Conservation (phyloP, 2,113 vertebrate species). For the Etheostoma spectabile region DNA sequence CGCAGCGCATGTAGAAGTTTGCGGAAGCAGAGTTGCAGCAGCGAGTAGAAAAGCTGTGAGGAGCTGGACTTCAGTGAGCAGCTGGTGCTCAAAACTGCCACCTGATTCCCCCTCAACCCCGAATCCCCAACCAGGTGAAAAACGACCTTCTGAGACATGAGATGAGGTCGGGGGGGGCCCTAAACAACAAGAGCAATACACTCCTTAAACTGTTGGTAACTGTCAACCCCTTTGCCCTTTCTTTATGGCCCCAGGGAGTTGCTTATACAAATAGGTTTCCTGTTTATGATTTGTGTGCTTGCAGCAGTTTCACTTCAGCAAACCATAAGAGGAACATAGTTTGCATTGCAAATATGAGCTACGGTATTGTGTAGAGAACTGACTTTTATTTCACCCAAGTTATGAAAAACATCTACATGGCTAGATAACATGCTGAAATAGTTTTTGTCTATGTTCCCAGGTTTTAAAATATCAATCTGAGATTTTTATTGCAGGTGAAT, state of each 20-base stretch:
- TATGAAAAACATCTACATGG: not conserved
- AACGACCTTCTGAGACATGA: slow-evolving; percentile 38
- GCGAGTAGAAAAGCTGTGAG: not conserved
- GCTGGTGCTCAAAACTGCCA: slow-evolving; percentile 16
- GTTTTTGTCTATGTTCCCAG: not conserved
- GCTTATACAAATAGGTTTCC: slow-evolving; percentile 44
- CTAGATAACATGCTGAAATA: not conserved
- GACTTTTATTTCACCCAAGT: not conserved
- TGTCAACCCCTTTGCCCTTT: not conserved
- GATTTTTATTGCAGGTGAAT: not conserved
- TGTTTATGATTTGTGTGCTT: slow-evolving; percentile 32
- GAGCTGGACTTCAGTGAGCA: not conserved
- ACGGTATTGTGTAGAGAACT: not conserved
- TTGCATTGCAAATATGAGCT: slow-evolving; percentile 1
- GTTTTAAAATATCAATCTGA: not conserved
- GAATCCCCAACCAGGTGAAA: slow-evolving; percentile 48
- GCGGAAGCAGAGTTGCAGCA: slow-evolving; percentile 34
- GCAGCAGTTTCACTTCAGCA: slow-evolving; percentile 47
- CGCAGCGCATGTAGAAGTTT: slow-evolving; percentile 36
- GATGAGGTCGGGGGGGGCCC: not conserved
- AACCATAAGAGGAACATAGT: not conserved
- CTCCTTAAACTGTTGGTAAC: not conserved
- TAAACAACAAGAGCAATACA: not conserved
- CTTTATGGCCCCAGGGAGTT: not conserved
- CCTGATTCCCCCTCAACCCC: slow-evolving; percentile 2